Percentiles rank a stretch among this genome's conserved stretches.
phyloP scores from a whole-genome alignment of 1,140 invertebrate species.

The Thereuonema tuberculata region DNA sequence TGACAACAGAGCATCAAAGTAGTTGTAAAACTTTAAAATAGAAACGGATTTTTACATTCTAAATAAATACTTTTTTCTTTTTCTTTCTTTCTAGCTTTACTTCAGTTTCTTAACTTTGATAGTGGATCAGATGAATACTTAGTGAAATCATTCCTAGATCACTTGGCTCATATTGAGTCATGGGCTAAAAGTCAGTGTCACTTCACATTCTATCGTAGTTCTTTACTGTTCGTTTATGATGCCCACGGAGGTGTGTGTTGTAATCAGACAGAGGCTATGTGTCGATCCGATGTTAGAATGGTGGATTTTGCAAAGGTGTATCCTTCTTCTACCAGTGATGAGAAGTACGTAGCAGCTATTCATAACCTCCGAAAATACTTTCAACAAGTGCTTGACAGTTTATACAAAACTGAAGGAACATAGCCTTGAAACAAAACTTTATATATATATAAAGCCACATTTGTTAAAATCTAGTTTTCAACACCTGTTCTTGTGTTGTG shows the following conservation, averaged over 20 bases:
- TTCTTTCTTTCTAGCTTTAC: neutral
- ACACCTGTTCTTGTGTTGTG: too few species aligned
- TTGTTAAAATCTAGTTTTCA: too few species aligned
- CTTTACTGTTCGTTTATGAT: constrained; percentile 74
- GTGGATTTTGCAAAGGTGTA: constrained; percentile 88
- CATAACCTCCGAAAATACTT: neutral
- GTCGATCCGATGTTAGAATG: constrained; percentile 57
- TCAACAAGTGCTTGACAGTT: neutral
- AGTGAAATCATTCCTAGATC: constrained; percentile 47
- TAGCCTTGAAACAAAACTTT: too few species aligned
- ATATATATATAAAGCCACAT: too few species aligned
- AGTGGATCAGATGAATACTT: constrained; percentile 27
- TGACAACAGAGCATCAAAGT: too few species aligned
- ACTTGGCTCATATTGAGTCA: constrained; percentile 49
- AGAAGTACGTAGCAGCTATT: neutral
- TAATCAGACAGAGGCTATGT: constrained; percentile 3
- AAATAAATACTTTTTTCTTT: neutral
- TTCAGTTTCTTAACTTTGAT: constrained; percentile 36
- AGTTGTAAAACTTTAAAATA: too few species aligned
- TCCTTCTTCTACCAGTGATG: constrained; percentile 39
- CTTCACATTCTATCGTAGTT: constrained; percentile 64
- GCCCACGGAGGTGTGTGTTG: constrained; percentile 27
- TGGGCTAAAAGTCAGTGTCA: constrained; percentile 53
- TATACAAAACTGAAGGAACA: too few species aligned
- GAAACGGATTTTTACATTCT: neutral